Percentiles rank a stretch among this genome's conserved stretches.
phyloP scores from a whole-genome alignment of 2,113 vertebrate genomes.

The Sebastes schlegelii region DNA sequence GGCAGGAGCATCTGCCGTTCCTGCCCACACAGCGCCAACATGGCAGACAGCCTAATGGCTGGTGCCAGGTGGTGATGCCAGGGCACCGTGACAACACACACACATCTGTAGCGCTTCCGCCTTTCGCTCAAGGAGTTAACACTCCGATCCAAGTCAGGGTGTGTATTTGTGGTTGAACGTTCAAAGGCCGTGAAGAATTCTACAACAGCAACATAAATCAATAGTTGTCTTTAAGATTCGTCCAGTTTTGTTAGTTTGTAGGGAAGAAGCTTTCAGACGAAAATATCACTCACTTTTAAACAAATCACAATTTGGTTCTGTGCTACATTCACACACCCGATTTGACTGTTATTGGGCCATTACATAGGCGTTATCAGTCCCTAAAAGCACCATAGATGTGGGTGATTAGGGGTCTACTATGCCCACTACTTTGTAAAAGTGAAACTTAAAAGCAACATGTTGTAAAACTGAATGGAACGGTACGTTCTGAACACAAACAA shows the following conservation, averaged over 20 bases:
- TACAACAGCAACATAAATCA: neutral
- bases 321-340: neutral
- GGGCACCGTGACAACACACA: constrained; percentile 35
- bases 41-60: constrained; percentile 54
- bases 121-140: constrained; percentile 6
- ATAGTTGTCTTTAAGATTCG: neutral
- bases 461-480: no score
- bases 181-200: neutral
- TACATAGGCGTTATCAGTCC: no score
- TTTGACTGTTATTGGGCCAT: no score
- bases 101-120: constrained; percentile 35
- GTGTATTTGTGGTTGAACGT: neutral
- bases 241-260: neutral
- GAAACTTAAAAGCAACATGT: no score
- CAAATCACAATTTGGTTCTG: neutral
- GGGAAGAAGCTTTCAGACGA: neutral
- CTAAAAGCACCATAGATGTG: no score
- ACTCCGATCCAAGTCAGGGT: neutral
- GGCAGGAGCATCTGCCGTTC: constrained; percentile 52
- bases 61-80: constrained; percentile 58
- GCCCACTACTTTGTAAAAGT: no score
- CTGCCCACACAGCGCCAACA: constrained; percentile 54
- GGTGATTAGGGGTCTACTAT: no score
- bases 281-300: constrained; percentile 2
- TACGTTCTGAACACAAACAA: no score